A percentile compares a stretch with the other conserved stretches of the same genome.
phyloP scores from a whole-genome alignment of 2,113 vertebrate genomes.

The Cyanoderma ruficeps region DNA sequence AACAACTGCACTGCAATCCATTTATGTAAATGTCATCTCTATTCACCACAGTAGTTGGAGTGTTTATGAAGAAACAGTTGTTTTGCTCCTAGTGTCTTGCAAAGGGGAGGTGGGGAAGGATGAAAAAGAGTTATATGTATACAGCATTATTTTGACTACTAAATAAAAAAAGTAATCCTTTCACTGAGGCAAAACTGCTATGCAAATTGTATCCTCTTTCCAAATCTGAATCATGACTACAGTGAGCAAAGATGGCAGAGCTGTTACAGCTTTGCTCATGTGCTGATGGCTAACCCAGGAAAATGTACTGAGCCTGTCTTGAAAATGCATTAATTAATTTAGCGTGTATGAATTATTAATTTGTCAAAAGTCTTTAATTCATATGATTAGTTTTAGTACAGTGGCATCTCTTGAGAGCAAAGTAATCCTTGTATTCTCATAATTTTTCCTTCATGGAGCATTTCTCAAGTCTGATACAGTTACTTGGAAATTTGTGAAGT shows the following conservation, averaged over 20 bases:
- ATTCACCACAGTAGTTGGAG: constrained; percentile 74
- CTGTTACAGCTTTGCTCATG: background rate
- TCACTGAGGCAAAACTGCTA: background rate
- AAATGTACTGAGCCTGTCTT: constrained; percentile 10
- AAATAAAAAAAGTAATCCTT: background rate
- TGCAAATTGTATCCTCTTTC: constrained; percentile 5
- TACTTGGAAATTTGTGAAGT: constrained; percentile 42
- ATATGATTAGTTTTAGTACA: constrained; percentile 74
- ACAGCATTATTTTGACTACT: constrained; percentile 1
- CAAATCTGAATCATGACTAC: constrained; percentile 15
- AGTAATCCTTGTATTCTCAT: constrained; percentile 42
- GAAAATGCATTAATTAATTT: constrained; percentile 78
- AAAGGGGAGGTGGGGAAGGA: too few species aligned
- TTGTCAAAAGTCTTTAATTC: constrained; percentile 79
- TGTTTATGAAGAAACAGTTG: constrained; percentile 70
- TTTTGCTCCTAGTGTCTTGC: constrained; percentile 25
- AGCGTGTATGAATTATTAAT: constrained; percentile 80
- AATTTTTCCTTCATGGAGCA: constrained; percentile 47
- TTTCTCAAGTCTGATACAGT: background rate
- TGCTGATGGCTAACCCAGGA: background rate
- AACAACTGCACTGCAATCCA: constrained; percentile 85
- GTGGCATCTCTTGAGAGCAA: constrained; percentile 42
- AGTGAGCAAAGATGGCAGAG: constrained; percentile 5
- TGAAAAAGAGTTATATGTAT: background rate
- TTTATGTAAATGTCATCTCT: constrained; percentile 89